phyloP scores from a whole-genome alignment of 2,113 vertebrate genomes.

The Macrotus californicus region DNA sequence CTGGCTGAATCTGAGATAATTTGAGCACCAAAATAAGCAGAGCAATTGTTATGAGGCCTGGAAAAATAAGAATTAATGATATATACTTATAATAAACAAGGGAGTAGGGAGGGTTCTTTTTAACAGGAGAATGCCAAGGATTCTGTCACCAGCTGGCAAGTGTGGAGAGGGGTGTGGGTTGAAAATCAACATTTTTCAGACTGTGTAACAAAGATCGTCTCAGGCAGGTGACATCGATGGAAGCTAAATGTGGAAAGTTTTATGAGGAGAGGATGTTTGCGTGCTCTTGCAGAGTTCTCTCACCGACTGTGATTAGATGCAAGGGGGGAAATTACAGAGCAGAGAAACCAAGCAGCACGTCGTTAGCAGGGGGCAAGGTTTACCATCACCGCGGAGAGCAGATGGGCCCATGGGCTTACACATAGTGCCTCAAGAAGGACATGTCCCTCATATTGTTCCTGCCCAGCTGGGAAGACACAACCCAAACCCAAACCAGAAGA shows the following conservation, averaged over 20 bases:
- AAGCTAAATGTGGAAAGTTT: no score
- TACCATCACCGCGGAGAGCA: accelerated
- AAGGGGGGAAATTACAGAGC: not conserved
- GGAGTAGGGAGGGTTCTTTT: accelerated
- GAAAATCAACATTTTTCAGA: not conserved
- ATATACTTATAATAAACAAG: accelerated
- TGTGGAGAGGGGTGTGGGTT: no score
- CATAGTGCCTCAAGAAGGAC: accelerated
- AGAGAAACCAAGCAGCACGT: no score
- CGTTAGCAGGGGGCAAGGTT: not conserved
- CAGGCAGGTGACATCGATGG: not conserved
- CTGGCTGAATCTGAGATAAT: not conserved
- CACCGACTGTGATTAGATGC: not conserved
- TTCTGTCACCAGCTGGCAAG: not conserved
- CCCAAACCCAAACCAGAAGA: not conserved
- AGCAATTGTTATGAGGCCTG: not conserved
- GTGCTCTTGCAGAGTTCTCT: accelerated
- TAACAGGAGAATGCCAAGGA: not conserved
- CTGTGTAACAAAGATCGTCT: not conserved
- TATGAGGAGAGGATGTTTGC: not conserved
- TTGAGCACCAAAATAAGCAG: not conserved
- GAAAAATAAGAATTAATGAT: not conserved
- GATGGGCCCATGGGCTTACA: accelerated
- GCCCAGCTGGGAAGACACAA: not conserved
- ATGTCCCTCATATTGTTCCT: accelerated